Evolutionary conservation across 1,140 invertebrate genomes (phyloP).

Genomic region (Ericerus pela): DNA sequence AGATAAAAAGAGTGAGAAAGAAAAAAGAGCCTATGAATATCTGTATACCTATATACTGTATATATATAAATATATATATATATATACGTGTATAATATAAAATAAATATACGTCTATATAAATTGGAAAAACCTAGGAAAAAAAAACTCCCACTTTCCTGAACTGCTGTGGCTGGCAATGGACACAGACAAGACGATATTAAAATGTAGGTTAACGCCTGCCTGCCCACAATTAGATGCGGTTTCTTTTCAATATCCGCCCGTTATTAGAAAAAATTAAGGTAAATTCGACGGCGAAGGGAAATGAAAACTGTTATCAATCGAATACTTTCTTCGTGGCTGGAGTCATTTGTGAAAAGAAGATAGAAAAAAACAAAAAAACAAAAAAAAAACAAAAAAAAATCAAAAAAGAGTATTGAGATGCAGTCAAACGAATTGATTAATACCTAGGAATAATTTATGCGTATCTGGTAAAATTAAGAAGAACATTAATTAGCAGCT

Average conservation of each 20-base stretch:
- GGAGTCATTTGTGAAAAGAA: not conserved
- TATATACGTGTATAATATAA: not conserved
- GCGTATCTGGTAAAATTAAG: not conserved
- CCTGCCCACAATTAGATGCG: constrained; percentile 3
- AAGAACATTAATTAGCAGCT: not conserved
- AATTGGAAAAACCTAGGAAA: too few relatives aligned
- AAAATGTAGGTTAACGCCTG: constrained; percentile 12
- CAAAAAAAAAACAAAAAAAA: too few relatives aligned
- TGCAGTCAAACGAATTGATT: constrained; percentile 7
- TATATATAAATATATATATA: not conserved
- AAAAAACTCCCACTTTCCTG: too few relatives aligned
- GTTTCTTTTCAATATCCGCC: constrained; percentile 8
- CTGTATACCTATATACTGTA: not conserved
- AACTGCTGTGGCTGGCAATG: too few relatives aligned
- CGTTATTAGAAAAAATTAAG: constrained; percentile 1
- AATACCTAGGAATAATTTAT: not conserved
- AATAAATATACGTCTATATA: too few relatives aligned
- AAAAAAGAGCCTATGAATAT: too few relatives aligned
- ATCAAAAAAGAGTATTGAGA: too few relatives aligned
- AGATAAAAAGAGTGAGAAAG: too few relatives aligned
- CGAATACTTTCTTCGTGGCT: not conserved
- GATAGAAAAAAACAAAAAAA: too few relatives aligned
- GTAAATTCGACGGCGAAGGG: not conserved
- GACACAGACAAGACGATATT: not conserved
- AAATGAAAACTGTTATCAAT: not conserved